Evolutionary conservation across 2,113 vertebrate species (phyloP).

Genomic region (Etia nguti): DNA sequence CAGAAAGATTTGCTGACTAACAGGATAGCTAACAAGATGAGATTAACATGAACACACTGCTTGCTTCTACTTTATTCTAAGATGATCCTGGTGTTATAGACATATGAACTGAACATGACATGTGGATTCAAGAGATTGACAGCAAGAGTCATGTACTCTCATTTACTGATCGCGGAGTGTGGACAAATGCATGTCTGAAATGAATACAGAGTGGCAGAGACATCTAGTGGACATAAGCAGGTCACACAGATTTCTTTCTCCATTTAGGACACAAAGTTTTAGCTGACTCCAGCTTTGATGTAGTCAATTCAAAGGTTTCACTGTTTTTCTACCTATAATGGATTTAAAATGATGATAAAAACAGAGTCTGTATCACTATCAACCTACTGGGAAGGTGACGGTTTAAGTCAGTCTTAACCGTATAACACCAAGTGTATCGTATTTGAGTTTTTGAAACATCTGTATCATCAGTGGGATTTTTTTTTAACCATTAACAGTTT

Average conservation of each 20-base stretch:
- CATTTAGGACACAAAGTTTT: neutral
- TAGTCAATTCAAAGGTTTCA: neutral
- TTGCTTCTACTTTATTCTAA: neutral
- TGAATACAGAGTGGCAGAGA: constrained; percentile 43
- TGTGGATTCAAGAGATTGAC: neutral
- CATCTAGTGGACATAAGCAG: constrained; percentile 63
- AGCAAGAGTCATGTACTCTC: neutral
- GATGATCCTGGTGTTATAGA: neutral
- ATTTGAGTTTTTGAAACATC: neutral
- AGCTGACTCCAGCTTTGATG: neutral
- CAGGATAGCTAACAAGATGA: neutral
- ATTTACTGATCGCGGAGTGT: neutral
- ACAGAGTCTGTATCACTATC: neutral
- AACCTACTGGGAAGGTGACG: neutral
- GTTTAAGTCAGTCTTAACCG: neutral
- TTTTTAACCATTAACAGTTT: neutral
- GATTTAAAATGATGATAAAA: neutral
- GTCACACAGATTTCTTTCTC: neutral
- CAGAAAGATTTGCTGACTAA: neutral
- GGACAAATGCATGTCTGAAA: neutral
- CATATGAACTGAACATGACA: neutral
- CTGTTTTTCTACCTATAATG: neutral
- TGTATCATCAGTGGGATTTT: neutral
- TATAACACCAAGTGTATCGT: neutral
- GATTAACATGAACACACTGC: neutral